These are phyloP conservation scores for Thelaira solivaga DNA, from an alignment of 2,888 invertebrate genomes.

Conservation along the genomic window DNA sequence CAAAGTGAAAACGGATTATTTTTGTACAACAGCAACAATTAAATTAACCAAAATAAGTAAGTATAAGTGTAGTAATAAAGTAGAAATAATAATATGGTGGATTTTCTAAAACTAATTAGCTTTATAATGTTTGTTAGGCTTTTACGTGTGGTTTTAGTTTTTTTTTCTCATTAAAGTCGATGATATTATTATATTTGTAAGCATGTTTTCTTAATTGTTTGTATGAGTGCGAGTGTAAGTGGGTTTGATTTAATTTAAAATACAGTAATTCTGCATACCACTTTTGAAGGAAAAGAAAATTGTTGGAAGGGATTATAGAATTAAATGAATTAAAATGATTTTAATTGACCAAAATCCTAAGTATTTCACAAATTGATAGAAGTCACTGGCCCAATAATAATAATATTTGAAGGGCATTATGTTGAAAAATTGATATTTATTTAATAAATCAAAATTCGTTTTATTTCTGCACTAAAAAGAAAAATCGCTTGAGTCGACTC, in stretches of 20 bases:
- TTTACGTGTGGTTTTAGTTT: slow-evolving; percentile 20
- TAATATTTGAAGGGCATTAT: too few relatives aligned
- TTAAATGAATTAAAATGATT: too few relatives aligned
- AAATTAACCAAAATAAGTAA: not conserved
- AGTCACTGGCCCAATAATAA: too few relatives aligned
- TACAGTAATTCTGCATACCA: slow-evolving; percentile 17
- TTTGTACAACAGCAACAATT: not conserved
- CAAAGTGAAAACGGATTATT: not conserved
- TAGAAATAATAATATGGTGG: slow-evolving; percentile 29
- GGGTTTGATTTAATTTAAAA: not conserved
- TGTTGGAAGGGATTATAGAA: too few relatives aligned
- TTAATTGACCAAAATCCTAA: too few relatives aligned
- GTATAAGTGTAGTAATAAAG: not conserved
- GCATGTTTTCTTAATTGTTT: not conserved
- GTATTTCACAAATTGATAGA: too few relatives aligned
- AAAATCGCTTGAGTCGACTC: too few relatives aligned
- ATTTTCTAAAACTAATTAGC: slow-evolving; percentile 54
- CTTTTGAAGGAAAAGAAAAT: too few relatives aligned
- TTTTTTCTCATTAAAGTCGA: too few relatives aligned
- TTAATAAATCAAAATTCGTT: too few relatives aligned
- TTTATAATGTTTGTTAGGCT: slow-evolving; percentile 38
- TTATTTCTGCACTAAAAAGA: too few relatives aligned
- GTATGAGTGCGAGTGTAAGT: not conserved
- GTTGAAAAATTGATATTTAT: too few relatives aligned
- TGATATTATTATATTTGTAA: not conserved